Evolutionary conservation across 2,888 invertebrate species (phyloP).

Genomic region (Lissonota sp.): DNA sequence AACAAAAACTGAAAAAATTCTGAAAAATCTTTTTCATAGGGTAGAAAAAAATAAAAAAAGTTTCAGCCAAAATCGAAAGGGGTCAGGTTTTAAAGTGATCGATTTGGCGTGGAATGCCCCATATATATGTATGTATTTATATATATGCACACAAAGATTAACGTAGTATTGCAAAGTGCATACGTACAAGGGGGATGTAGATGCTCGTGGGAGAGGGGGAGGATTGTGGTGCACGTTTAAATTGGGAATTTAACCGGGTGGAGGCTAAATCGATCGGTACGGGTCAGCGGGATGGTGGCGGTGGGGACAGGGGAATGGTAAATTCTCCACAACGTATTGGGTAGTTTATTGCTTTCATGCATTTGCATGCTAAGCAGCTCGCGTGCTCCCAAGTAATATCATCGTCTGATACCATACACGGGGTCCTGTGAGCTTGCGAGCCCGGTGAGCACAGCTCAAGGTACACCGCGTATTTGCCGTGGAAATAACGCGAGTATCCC

Average conservation of each 20-base stretch:
- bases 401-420: slow-evolving; percentile 81
- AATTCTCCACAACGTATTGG: slow-evolving; percentile 83
- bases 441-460: slow-evolving; percentile 41
- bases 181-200: slow-evolving; percentile 47
- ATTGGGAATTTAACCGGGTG: slow-evolving; percentile 75
- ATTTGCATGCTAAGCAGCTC: slow-evolving; percentile 84
- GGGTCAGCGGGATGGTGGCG: slow-evolving; percentile 4
- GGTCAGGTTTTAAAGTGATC: too few relatives aligned
- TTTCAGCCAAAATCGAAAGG: too few relatives aligned
- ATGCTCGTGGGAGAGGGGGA: slow-evolving; percentile 28
- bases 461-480: background rate
- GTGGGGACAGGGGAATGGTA: slow-evolving; percentile 59
- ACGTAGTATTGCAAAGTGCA: slow-evolving; percentile 11
- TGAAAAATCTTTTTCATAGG: too few relatives aligned
- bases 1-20: too few relatives aligned
- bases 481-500: slow-evolving; percentile 11
- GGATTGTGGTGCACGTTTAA: slow-evolving; percentile 70
- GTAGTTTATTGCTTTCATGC: slow-evolving; percentile 84
- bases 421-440: slow-evolving; percentile 76
- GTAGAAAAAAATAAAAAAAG: too few relatives aligned
- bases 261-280: slow-evolving; percentile 80
- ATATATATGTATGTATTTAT: too few relatives aligned
- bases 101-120: too few relatives aligned
- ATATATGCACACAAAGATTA: too few relatives aligned
- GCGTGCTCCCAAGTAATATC: slow-evolving; percentile 83